Evolutionary conservation across 2,113 vertebrate species (phyloP).

Genomic region (Bettongia penicillata): DNA sequence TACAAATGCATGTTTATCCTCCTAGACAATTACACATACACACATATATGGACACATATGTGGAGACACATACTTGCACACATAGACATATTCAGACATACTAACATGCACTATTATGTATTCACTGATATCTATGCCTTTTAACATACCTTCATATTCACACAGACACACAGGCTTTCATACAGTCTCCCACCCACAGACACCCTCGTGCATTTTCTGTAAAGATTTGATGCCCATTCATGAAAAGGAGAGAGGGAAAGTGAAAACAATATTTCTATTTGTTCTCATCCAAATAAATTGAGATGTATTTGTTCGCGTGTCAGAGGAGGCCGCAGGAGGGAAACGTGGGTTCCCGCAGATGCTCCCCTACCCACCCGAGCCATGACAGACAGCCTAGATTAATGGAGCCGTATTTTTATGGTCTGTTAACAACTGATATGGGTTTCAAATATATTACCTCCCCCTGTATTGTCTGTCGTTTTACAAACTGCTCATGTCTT

Average conservation of each 20-base stretch:
- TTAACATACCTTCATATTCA: background rate
- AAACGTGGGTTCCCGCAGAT: constrained; percentile 84
- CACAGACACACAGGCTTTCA: background rate
- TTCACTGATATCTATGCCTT: background rate
- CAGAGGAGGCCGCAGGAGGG: constrained; percentile 79
- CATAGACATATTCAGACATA: background rate
- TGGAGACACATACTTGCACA: background rate
- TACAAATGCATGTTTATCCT: background rate
- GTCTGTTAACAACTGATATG: constrained; percentile 88
- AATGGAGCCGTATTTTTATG: constrained; percentile 86
- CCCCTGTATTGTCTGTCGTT: constrained; percentile 85
- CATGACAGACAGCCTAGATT: constrained; percentile 85
- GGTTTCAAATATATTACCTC: constrained; percentile 89
- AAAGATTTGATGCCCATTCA: background rate
- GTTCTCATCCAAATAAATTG: constrained; percentile 85
- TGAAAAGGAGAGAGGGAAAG: background rate
- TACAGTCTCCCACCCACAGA: background rate
- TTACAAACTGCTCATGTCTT: constrained; percentile 83
- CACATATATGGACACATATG: background rate
- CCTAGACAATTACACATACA: background rate
- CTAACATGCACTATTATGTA: too few species aligned
- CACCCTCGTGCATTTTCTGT: background rate
- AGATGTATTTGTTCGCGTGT: constrained; percentile 84
- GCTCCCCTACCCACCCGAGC: constrained; percentile 66
- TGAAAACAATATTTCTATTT: constrained; percentile 80